These are phyloP conservation scores for Brachymystax lenok DNA, from an alignment of 2,797 vertebrate genomes.

Conservation along the genomic window DNA sequence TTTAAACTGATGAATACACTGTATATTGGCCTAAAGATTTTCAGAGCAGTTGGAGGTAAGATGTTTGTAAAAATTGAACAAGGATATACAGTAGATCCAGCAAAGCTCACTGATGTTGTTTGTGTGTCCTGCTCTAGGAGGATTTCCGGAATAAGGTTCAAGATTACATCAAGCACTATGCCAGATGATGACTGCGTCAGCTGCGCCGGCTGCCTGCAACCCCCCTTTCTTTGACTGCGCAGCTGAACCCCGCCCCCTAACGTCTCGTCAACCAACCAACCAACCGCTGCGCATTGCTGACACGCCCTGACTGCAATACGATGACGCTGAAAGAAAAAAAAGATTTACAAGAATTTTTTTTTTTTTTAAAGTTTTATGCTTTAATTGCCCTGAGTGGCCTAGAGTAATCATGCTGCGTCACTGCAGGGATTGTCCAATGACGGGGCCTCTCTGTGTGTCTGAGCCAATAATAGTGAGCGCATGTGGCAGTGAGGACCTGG, in stretches of 20 bases:
- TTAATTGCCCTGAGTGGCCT: conserved; percentile 38
- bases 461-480: conserved; percentile 27
- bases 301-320: conserved; percentile 26
- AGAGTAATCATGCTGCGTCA: conserved; percentile 44
- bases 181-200: conserved; percentile 88
- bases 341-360: conserved; percentile 22
- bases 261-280: conserved; percentile 21
- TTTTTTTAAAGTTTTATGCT: conserved; percentile 27
- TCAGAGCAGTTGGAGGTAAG: background rate
- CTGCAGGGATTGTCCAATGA: conserved; percentile 24
- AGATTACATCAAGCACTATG: conserved; percentile 96
- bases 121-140: conserved; percentile 76
- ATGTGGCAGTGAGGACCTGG: conserved; percentile 10
- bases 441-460: conserved; percentile 15
- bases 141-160: conserved; percentile 97
- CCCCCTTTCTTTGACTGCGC: conserved; percentile 37
- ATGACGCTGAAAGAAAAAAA: background rate
- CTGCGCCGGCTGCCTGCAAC: conserved; percentile 25
- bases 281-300: conserved; percentile 35
- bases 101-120: background rate
- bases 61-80: background rate
- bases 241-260: conserved; percentile 21
- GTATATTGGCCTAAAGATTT: background rate
- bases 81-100: background rate
- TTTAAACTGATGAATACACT: background rate